Evolutionary conservation across 2,888 invertebrate genomes (phyloP).

Genomic region (Heliconius hortense): DNA sequence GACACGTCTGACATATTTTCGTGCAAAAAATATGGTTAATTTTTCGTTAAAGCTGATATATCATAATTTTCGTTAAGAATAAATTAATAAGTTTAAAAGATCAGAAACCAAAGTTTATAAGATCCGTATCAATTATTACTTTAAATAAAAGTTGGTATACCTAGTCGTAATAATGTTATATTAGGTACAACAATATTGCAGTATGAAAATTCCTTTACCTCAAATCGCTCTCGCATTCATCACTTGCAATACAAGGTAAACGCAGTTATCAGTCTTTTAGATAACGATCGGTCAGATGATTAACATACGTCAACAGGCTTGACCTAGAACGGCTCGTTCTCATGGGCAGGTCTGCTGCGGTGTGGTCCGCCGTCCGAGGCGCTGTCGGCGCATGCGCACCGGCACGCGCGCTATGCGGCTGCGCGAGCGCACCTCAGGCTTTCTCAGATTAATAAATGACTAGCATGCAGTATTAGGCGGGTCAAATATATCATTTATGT

Average conservation of each 20-base stretch:
- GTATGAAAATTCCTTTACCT: conserved; percentile 1
- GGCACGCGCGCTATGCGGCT: conserved; percentile 78
- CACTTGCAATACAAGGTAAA: conserved; percentile 30
- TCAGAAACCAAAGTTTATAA: neutral
- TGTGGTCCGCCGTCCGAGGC: conserved; percentile 68
- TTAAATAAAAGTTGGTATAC: neutral
- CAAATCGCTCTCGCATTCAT: conserved; percentile 31
- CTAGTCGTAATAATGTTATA: neutral
- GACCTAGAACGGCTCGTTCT: conserved; percentile 58
- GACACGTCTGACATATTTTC: conserved; percentile 34
- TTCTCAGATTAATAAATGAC: conserved; percentile 77
- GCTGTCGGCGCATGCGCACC: conserved; percentile 67
- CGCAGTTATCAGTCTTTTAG: conserved; percentile 42
- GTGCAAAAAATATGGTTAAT: conserved; percentile 39
- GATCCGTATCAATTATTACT: neutral
- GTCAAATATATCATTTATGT: conserved; percentile 81
- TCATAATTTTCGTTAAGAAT: neutral
- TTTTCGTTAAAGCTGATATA: conserved; percentile 14
- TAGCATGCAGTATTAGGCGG: conserved; percentile 76
- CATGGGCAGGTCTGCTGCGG: conserved; percentile 53
- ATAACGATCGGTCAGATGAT: conserved; percentile 63
- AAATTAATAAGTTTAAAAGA: no score
- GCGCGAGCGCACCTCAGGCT: conserved; percentile 59
- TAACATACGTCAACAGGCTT: conserved; percentile 73
- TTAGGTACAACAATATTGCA: neutral